Evolutionary conservation across 2,888 invertebrate genomes (phyloP).

Genomic region (Mesorhabditis spiculigera): DNA sequence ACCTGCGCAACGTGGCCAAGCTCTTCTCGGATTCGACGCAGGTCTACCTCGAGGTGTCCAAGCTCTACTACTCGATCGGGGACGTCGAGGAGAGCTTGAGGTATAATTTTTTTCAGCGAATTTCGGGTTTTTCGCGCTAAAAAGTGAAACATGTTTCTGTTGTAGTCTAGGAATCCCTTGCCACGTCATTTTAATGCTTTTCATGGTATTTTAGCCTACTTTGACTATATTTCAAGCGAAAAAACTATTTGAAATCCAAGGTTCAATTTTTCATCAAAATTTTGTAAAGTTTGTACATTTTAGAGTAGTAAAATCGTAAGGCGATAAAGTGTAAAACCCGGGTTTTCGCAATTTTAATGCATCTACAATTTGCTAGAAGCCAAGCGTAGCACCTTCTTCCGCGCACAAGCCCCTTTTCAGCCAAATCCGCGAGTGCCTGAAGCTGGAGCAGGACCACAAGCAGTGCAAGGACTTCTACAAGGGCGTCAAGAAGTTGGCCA

Average conservation of each 20-base stretch:
- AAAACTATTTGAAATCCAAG: no score
- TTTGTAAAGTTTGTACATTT: background rate
- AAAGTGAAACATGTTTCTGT: background rate
- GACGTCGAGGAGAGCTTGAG: constrained; percentile 84
- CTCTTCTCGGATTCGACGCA: constrained; percentile 85
- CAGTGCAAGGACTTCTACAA: constrained; percentile 93
- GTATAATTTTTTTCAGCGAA: constrained; percentile 61
- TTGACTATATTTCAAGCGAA: no score
- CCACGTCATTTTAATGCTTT: no score
- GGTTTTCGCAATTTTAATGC: no score
- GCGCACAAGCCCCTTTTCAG: constrained; percentile 59
- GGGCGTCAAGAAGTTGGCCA: constrained; percentile 83
- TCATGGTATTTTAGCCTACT: no score
- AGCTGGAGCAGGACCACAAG: constrained; percentile 94
- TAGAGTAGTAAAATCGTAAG: background rate
- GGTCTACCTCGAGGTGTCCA: constrained; percentile 78
- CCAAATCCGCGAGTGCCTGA: constrained; percentile 92
- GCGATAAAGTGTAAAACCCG: background rate
- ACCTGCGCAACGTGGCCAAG: constrained; percentile 83
- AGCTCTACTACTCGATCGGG: constrained; percentile 81
- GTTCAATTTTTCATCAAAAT: no score
- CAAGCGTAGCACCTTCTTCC: background rate
- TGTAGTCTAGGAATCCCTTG: no score
- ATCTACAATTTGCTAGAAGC: no score
- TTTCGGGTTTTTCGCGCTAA: constrained; percentile 19